Conservation (phyloP, 2,113 vertebrate species). For the Xiphias gladius region DNA sequence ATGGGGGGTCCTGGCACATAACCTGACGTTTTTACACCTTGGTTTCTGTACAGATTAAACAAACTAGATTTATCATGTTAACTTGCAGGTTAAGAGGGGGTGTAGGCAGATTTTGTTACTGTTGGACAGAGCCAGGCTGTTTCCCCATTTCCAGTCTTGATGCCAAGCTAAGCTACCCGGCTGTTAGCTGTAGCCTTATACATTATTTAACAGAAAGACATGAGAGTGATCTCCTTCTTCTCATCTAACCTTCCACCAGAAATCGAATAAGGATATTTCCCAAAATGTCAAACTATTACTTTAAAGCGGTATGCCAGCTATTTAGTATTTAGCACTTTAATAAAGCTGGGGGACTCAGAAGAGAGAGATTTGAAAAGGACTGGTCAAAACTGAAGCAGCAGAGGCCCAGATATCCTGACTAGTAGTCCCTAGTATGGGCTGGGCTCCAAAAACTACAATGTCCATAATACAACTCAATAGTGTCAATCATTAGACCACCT, state of each 20-base stretch:
- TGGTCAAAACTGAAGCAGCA: not conserved
- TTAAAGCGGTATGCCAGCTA: not conserved
- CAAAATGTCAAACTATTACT: not conserved
- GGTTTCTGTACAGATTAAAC: not conserved
- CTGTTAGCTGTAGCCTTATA: not conserved
- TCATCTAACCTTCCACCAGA: not conserved
- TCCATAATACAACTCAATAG: not conserved
- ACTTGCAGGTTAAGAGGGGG: not conserved
- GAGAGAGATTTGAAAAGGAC: not conserved
- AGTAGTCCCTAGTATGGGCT: not conserved
- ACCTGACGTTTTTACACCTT: not conserved
- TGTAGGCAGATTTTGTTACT: not conserved
- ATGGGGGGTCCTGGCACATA: not conserved
- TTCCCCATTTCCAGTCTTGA: not conserved
- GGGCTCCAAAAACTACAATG: not conserved
- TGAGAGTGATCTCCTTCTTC: not conserved
- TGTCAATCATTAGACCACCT: not conserved
- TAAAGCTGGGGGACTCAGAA: not conserved
- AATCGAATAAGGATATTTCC: not conserved
- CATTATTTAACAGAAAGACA: not conserved
- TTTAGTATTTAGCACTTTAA: not conserved
- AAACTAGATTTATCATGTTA: conserved; percentile 4
- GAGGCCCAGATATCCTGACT: not conserved
- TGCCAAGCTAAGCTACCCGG: not conserved
- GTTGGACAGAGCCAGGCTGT: not conserved